Evolutionary conservation across 2,113 vertebrate genomes (phyloP).

Genomic region (Rhegmatorhina hoffmannsi): DNA sequence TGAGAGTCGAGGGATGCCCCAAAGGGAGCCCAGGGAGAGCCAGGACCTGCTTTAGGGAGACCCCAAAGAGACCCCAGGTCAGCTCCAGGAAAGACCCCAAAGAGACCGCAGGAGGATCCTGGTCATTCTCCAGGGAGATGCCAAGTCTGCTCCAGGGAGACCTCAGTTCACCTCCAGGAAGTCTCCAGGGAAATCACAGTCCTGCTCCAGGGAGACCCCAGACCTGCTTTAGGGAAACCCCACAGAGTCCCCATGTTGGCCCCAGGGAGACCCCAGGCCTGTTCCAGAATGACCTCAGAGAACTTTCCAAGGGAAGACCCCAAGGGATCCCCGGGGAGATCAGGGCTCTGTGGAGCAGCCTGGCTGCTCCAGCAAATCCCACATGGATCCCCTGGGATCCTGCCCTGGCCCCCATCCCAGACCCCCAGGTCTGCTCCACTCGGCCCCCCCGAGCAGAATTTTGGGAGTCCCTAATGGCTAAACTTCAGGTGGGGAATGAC

Average conservation of each 20-base stretch:
- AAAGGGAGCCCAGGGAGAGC: not conserved
- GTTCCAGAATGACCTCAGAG: not conserved
- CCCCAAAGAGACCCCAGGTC: not conserved
- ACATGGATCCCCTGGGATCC: not conserved
- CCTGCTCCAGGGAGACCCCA: rapidly evolving
- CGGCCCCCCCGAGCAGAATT: rapidly evolving
- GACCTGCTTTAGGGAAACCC: not conserved
- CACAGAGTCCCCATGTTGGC: too few species aligned
- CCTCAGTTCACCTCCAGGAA: too few species aligned
- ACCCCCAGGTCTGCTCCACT: not conserved
- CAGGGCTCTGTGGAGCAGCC: rapidly evolving
- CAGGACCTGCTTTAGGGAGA: too few species aligned
- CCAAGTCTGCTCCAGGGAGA: too few species aligned
- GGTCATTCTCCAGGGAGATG: too few species aligned
- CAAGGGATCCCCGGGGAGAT: not conserved
- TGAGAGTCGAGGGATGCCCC: not conserved
- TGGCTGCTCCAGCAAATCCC: not conserved
- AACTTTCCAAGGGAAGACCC: not conserved
- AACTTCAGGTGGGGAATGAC: rapidly evolving
- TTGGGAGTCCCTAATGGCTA: rapidly evolving
- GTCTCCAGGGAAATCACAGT: not conserved
- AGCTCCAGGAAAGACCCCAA: not conserved
- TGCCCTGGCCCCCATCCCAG: not conserved
- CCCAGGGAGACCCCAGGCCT: not conserved
- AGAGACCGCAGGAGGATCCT: too few species aligned